These are phyloP conservation scores for Lytechinus pictus DNA, from an alignment of 35 echinoderm and acorn worm species.

Conservation along the genomic window DNA sequence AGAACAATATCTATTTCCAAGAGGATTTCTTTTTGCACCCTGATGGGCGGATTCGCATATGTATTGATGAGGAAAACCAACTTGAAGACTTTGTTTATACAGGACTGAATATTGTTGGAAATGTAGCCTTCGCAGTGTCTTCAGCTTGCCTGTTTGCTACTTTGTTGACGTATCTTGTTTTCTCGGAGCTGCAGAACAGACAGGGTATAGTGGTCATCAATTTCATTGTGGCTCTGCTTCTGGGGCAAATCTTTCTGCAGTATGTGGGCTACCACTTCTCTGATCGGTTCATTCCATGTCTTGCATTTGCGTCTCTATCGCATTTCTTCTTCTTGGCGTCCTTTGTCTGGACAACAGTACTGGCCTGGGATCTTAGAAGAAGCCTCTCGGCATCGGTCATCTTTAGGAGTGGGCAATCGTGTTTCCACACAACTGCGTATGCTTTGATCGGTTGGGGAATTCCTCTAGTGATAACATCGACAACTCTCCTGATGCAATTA, in stretches of 20 bases:
- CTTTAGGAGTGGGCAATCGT: not conserved
- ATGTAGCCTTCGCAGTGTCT: not conserved
- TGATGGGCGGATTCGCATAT: not conserved
- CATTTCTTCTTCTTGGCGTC: slow-evolving; percentile 32
- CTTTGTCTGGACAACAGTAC: slow-evolving; percentile 9
- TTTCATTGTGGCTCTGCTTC: slow-evolving; percentile 14
- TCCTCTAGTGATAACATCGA: not conserved
- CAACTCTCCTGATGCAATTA: not conserved
- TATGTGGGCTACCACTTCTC: not conserved
- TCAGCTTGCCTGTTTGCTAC: not conserved
- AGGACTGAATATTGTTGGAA: not conserved
- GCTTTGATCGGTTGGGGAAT: not conserved
- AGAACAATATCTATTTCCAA: not conserved
- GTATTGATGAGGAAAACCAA: not conserved
- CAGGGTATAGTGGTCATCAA: slow-evolving; percentile 25
- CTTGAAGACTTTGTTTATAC: not conserved
- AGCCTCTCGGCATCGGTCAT: not conserved
- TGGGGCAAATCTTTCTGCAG: slow-evolving; percentile 10
- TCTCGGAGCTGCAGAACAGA: not conserved
- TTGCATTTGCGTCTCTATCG: not conserved
- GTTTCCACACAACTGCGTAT: not conserved
- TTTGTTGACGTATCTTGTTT: not conserved
- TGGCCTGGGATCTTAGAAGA: slow-evolving; percentile 1
- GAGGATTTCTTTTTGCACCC: not conserved
- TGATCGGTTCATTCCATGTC: not conserved